These are phyloP conservation scores for Muscicapa striata DNA, from an alignment of 2,797 vertebrate genomes.

Conservation along the genomic window DNA sequence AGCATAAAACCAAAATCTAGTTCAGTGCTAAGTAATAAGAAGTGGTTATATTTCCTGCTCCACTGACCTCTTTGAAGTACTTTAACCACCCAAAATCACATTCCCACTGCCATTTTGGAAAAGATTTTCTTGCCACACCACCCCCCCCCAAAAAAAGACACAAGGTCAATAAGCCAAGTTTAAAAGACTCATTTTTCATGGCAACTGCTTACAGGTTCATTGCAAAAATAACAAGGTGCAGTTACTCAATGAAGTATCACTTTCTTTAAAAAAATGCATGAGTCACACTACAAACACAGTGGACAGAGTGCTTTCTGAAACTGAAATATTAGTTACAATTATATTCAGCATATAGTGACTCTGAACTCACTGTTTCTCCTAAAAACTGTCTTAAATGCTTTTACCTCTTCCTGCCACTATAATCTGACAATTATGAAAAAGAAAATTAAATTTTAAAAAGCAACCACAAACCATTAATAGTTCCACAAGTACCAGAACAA, in stretches of 20 bases:
- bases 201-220: neutral
- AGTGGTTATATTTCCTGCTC: neutral
- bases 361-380: neutral
- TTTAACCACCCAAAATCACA: neutral
- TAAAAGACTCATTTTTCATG: neutral
- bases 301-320: neutral
- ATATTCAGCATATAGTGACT: neutral
- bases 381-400: neutral
- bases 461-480: neutral
- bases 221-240: neutral
- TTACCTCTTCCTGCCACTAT: neutral
- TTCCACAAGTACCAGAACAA: neutral
- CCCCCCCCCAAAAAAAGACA: fast-evolving
- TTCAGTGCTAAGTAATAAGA: neutral
- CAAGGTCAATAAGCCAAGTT: neutral
- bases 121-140: neutral
- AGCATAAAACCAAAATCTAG: neutral
- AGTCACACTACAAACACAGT: neutral
- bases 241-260: neutral
- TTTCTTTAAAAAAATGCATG: neutral
- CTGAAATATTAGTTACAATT: neutral
- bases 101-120: neutral
- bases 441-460: neutral
- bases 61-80: neutral
- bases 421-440: neutral